These are phyloP conservation scores for Drosophila niveifrons DNA, from an alignment of 2,888 invertebrate species.

Conservation along the genomic window DNA sequence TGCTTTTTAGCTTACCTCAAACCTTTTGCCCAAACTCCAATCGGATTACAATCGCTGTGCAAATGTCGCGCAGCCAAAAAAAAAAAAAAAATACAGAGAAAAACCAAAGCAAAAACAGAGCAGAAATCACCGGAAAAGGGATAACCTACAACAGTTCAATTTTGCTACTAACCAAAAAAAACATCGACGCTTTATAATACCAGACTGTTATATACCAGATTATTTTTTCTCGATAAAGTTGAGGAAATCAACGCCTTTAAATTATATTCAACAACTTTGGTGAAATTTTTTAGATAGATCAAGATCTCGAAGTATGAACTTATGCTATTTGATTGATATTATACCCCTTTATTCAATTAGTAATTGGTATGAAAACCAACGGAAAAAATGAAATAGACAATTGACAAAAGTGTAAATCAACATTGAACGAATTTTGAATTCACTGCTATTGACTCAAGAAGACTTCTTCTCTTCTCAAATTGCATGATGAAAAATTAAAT, in stretches of 20 bases:
- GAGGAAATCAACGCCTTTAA: no score
- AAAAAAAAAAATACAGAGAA: not conserved
- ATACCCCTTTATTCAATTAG: not conserved
- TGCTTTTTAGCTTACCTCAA: not conserved
- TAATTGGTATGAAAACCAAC: not conserved
- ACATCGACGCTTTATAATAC: not conserved
- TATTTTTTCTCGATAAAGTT: not conserved
- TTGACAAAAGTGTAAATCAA: not conserved
- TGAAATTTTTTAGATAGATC: no score
- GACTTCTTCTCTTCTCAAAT: not conserved
- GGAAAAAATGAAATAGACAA: not conserved
- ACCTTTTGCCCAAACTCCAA: not conserved
- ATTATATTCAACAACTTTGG: no score
- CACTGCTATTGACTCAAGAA: constrained; percentile 2
- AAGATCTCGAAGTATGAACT: no score
- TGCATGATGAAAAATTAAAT: no score
- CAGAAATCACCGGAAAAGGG: constrained; percentile 2
- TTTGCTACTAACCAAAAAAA: not conserved
- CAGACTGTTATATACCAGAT: not conserved
- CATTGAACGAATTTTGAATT: not conserved
- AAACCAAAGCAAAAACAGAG: not conserved
- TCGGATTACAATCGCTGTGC: constrained; percentile 1
- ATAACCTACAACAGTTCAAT: not conserved
- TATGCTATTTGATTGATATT: not conserved
- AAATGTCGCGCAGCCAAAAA: not conserved